Conservation (phyloP, 2,113 vertebrate species). For the Spea bombifrons region DNA sequence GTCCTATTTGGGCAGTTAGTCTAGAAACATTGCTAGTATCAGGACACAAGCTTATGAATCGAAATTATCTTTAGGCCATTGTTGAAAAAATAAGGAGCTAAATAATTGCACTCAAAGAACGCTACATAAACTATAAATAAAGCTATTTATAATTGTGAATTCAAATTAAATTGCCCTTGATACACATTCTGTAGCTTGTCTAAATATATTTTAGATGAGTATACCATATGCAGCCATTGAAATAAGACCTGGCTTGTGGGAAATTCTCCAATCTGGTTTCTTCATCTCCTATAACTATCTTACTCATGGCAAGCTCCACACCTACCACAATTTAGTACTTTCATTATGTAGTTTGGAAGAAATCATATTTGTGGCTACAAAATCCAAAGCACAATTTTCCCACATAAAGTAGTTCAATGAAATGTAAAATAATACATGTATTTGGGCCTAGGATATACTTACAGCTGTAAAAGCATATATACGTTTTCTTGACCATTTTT, state of each 20-base stretch:
- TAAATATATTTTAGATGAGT: too few species aligned
- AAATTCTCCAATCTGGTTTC: neutral
- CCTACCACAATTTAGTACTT: neutral
- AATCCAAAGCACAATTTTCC: conserved; percentile 1
- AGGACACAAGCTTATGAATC: too few species aligned
- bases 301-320: neutral
- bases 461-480: neutral
- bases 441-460: conserved; percentile 14
- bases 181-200: too few species aligned
- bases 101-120: too few species aligned
- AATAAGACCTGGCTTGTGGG: neutral
- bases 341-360: conserved; percentile 22
- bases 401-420: conserved; percentile 16
- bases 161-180: too few species aligned
- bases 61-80: too few species aligned
- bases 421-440: conserved; percentile 13
- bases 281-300: neutral
- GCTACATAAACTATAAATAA: too few species aligned
- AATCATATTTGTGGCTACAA: conserved; percentile 3
- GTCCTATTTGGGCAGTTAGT: too few species aligned
- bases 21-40: too few species aligned
- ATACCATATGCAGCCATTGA: too few species aligned
- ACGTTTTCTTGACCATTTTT: conserved; percentile 27
- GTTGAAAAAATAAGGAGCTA: too few species aligned
- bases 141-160: too few species aligned